These are phyloP conservation scores for Echiichthys vipera DNA, from an alignment of 2,797 vertebrate genomes.

Conservation along the genomic window DNA sequence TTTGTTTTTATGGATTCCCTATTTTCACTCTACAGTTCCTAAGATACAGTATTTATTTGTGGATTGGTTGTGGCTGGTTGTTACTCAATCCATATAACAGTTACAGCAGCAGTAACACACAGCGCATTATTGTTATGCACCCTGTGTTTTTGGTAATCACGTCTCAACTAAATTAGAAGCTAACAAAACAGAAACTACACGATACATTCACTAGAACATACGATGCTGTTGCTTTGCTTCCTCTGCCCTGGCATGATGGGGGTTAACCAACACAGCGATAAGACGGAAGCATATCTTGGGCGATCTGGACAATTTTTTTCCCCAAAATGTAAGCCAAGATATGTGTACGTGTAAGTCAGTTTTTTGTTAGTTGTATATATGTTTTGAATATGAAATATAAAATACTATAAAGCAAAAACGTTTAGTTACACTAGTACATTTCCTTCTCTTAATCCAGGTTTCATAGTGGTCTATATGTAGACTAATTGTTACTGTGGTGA, in stretches of 20 bases:
- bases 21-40: not conserved
- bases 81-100: no score
- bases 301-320: constrained; percentile 32
- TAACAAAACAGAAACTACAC: not conserved
- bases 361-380: not conserved
- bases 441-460: not conserved
- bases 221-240: not conserved
- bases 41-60: no score
- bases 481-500: not conserved
- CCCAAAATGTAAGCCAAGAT: not conserved
- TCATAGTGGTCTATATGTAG: not conserved
- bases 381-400: not conserved
- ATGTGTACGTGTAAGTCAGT: not conserved
- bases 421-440: no score
- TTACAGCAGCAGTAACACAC: not conserved
- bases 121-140: not conserved
- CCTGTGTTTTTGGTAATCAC: not conserved
- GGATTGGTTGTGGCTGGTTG: not conserved
- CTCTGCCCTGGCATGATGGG: not conserved
- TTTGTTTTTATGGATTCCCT: not conserved
- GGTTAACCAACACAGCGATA: constrained; percentile 18
- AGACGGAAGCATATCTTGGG: constrained; percentile 14
- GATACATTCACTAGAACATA: not conserved
- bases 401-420: not conserved
- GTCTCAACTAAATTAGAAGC: not conserved